These are phyloP conservation scores for Apaloderma vittatum DNA, from an alignment of 2,113 vertebrate genomes.

Conservation along the genomic window DNA sequence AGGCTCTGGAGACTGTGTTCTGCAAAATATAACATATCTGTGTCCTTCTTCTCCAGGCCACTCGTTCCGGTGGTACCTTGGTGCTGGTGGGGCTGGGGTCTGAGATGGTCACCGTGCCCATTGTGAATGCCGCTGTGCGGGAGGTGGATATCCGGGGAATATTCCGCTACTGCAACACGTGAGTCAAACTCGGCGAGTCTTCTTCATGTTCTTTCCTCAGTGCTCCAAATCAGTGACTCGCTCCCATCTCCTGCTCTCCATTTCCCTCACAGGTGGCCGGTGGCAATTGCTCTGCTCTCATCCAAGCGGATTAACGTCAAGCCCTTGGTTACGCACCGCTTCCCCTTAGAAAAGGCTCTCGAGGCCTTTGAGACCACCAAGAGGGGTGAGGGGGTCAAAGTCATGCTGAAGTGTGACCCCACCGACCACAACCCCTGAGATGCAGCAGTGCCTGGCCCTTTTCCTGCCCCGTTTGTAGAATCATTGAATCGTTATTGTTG, in stretches of 20 bases:
- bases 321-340: constrained; percentile 94
- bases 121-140: constrained; percentile 83
- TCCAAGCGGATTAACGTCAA: constrained; percentile 90
- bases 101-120: constrained; percentile 86
- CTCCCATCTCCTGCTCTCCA: background rate
- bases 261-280: constrained; percentile 89
- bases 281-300: constrained; percentile 91
- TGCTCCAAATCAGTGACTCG: background rate
- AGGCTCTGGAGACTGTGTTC: background rate
- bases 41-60: constrained; percentile 80
- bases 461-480: background rate
- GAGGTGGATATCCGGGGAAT: constrained; percentile 96
- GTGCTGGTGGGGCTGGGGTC: constrained; percentile 90
- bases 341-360: constrained; percentile 91
- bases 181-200: constrained; percentile 58
- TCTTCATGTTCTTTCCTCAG: background rate
- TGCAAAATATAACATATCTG: too few species aligned
- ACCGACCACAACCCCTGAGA: constrained; percentile 87
- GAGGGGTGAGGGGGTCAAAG: constrained; percentile 90
- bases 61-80: constrained; percentile 90
- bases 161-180: constrained; percentile 98
- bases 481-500: too few species aligned
- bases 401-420: constrained; percentile 97
- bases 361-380: constrained; percentile 92
- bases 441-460: background rate